Evolutionary conservation across 1,140 invertebrate species (phyloP).

Genomic region (Theocolax elegans): DNA sequence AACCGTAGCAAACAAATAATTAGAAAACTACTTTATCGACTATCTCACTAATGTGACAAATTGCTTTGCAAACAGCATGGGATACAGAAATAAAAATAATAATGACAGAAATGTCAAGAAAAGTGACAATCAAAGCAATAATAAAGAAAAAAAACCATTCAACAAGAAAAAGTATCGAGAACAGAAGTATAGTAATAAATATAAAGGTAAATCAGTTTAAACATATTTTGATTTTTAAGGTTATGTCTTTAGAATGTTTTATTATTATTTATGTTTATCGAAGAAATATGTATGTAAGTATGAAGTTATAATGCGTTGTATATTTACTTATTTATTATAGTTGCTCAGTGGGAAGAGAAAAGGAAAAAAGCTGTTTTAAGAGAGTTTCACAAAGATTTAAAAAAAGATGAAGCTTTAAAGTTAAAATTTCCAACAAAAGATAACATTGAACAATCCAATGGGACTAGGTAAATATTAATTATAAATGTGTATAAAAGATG

Average conservation of each 20-base stretch:
- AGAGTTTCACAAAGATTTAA: constrained; percentile 70
- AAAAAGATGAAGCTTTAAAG: constrained; percentile 60
- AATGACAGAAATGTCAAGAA: constrained; percentile 8
- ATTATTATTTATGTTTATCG: constrained; percentile 19
- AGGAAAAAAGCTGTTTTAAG: constrained; percentile 69
- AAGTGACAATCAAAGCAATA: neutral
- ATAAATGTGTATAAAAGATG: neutral
- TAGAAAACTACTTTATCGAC: no score
- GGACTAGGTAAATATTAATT: constrained; percentile 12
- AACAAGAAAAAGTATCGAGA: constrained; percentile 74
- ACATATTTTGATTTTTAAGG: constrained; percentile 33
- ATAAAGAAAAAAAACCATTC: constrained; percentile 66
- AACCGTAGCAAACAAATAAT: neutral
- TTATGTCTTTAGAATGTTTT: constrained; percentile 37
- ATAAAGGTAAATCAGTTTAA: constrained; percentile 65
- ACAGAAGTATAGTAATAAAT: constrained; percentile 76
- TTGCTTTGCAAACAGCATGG: constrained; percentile 23
- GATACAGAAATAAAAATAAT: neutral
- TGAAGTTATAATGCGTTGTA: no score
- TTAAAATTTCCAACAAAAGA: constrained; percentile 13
- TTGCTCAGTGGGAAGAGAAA: constrained; percentile 74
- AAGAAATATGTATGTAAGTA: constrained; percentile 9
- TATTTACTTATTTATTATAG: constrained; percentile 45
- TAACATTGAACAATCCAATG: neutral
- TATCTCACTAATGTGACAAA: no score